Evolutionary conservation across 2,113 vertebrate species (phyloP), one percentile per base, ranked within the genome.

Genomic region (Scolopax mira): DNA sequence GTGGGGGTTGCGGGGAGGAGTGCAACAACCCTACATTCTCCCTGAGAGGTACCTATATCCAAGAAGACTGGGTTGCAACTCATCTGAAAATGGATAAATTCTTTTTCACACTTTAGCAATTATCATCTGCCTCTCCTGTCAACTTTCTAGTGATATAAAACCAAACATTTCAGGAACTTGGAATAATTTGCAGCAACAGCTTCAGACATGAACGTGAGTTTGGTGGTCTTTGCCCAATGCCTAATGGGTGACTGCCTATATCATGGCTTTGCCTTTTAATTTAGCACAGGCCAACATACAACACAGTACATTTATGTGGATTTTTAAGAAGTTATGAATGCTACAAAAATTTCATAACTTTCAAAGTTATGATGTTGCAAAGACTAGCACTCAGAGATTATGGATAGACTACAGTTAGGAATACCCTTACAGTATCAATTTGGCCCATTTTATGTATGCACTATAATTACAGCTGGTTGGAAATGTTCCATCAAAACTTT

Each of bases 61-160:
- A 90, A 96, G 79, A 94, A 95, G 95, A 94, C 28, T 62, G 73
- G 33, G 92, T 92, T 84, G 90, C 95, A 96, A 95, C 79, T 97
- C 85, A 93, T 84, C 80, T 89, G 61, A 96, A 98, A 88, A 82
- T 10, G 21, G 54, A 19, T 66, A 89, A 65, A 90, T 95, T 73
- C 83, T 74, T 94, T 92, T 94, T 88, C 81, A 88, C 83, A 75
- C 80, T 78, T 90, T 15, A 82, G 24, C 62, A 95, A 93, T 90
- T 91, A 92, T 92, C 83, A 81, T 93, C 89, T 90, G 39, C 33
- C 52, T 94, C 88, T 96, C 51, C 49, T 79, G 42, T 91, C 4
- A 2, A 78, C 89, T 94, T 88, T 54, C 5, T 88, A 81, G 75
- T 81, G 90, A 85, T 88, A 80, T 71, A 71, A 96, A 95, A 86